Evolutionary conservation across 2,113 vertebrate species (phyloP), one percentile per base, ranked within the genome.

Genomic region (Nanorana parkeri): DNA sequence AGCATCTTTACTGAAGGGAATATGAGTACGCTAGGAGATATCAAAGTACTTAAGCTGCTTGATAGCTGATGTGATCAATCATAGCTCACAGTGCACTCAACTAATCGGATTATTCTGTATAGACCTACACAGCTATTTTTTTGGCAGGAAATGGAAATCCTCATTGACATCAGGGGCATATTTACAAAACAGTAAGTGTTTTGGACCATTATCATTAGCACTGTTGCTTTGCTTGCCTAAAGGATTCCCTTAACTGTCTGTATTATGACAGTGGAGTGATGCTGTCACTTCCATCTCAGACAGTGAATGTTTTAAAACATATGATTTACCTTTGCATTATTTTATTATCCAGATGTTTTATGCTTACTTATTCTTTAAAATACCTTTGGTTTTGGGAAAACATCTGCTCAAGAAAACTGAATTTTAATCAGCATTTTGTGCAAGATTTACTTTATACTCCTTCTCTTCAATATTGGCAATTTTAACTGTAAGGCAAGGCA

Each of bases 101-200:
- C 63, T 66, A 66, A 78, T 78, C 76, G 32, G 63, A 78, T 78
- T 78, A 78, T 78, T 66, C 63, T 54, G 55, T 78, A 66, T 67
- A 77, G 61, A 55, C 63, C 76, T 54, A 67, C 51, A 51, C 76
- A 28, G 54, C 7, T 29, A 36, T 52, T 67, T 63, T 67, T 17
- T 52, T 66, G 76, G 63, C 41, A 78, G 23, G 24, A 78, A 36
- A 28, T 67, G 41, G 28, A 78, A 77, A 78, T 78, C 76, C 76
- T 65, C 75, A 77, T 65, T 65, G 60, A 77, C 75, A 21, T 51
- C 52, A 36, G 32, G 32, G 32, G 32, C 32, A 36, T 36, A 36
- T 36, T 36, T 36, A 36, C 8, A 36, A 36, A 36, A 7, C 32
- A 36, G 32, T 36, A 36, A 77, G 72, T 61, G 17, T 75, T 75